Conservation (phyloP, 2,888 invertebrate species). For the Hoplodrina ambigua region DNA sequence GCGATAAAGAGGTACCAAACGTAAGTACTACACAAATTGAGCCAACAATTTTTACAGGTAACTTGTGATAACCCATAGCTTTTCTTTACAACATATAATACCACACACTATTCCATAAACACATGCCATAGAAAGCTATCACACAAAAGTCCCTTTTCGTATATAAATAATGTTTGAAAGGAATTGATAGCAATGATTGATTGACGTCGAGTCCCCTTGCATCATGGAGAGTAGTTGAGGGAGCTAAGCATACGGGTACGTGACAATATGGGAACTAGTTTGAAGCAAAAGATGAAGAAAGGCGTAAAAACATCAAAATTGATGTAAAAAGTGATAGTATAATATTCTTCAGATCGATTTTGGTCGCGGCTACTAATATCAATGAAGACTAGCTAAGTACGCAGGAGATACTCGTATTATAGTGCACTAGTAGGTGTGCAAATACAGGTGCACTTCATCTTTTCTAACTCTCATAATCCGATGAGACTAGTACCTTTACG, state of each 20-base stretch:
- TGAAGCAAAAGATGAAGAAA: constrained; percentile 15
- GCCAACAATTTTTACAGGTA: neutral
- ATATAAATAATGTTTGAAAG: constrained; percentile 79
- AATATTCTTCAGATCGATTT: too few relatives aligned
- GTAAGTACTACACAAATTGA: neutral
- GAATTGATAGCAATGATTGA: constrained; percentile 84
- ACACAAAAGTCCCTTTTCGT: constrained; percentile 69
- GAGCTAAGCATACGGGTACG: constrained; percentile 30
- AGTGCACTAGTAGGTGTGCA: too few relatives aligned
- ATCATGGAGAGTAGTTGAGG: constrained; percentile 57
- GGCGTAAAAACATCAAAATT: neutral
- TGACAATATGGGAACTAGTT: constrained; percentile 16
- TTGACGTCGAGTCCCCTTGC: constrained; percentile 69
- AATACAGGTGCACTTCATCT: too few relatives aligned
- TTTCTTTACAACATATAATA: constrained; percentile 7
- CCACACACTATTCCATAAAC: constrained; percentile 12
- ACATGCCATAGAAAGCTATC: constrained; percentile 47
- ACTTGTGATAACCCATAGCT: neutral
- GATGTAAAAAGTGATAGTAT: neutral
- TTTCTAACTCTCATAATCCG: too few relatives aligned
- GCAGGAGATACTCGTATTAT: too few relatives aligned
- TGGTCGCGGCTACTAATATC: too few relatives aligned
- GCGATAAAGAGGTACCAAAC: neutral
- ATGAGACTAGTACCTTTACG: too few relatives aligned
- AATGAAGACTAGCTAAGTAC: too few relatives aligned